Percentiles rank a stretch among this genome's conserved stretches.
Evolutionary conservation across 2,113 vertebrate species (phyloP).

Genomic region (Lasiurus cinereus): DNA sequence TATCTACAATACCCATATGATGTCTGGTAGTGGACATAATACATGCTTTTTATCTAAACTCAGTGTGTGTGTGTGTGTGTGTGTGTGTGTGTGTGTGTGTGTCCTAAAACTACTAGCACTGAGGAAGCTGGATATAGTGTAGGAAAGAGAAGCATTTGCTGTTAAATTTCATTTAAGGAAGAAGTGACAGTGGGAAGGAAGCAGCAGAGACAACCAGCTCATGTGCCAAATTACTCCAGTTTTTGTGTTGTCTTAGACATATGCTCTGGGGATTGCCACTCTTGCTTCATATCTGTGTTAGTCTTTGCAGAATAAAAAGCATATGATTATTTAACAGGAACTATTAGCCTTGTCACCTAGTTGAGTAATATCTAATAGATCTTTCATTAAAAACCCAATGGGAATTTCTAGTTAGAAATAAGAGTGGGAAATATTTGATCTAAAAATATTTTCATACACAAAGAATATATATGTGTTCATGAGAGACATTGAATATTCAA

Average conservation of each 20-base stretch:
- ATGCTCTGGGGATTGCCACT: not conserved
- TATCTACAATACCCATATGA: not conserved
- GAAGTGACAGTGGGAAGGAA: not conserved
- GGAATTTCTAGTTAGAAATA: conserved; percentile 43
- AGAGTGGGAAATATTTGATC: not conserved
- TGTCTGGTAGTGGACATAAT: not conserved
- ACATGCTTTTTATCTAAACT: not conserved
- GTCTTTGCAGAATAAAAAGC: conserved; percentile 47
- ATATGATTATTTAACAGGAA: conserved; percentile 41
- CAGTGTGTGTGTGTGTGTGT: not conserved
- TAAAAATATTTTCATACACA: not conserved
- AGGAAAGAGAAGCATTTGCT: conserved; percentile 10
- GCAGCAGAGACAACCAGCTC: not conserved
- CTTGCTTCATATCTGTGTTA: conserved; percentile 45
- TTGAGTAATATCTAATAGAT: conserved; percentile 46
- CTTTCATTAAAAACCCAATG: conserved; percentile 48
- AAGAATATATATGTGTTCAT: not conserved
- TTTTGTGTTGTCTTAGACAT: not conserved
- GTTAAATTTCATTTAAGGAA: conserved; percentile 17
- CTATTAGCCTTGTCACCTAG: conserved; percentile 46
- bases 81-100: not conserved
- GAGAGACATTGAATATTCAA: not conserved
- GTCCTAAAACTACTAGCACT: not conserved
- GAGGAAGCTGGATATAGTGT: not conserved
- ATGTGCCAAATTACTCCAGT: not conserved